Evolutionary conservation across 2,888 invertebrate genomes (phyloP).

Genomic region (Oscheius sp.): DNA sequence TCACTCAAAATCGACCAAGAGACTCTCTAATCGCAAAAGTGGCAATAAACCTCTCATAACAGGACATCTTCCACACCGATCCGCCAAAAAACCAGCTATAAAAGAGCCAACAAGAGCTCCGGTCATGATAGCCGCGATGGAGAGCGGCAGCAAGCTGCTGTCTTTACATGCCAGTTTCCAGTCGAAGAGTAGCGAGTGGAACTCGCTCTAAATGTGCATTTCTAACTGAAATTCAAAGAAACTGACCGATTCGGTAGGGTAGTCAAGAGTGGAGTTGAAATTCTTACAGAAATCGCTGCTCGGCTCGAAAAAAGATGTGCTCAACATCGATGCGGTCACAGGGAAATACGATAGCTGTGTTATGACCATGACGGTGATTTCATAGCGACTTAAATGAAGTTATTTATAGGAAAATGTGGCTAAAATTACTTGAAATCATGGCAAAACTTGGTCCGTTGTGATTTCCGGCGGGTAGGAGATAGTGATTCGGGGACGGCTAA

Average conservation of each 20-base stretch:
- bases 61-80: conserved; percentile 68
- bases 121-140: conserved; percentile 63
- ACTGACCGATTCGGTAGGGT: too few species aligned
- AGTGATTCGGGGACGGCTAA: too few species aligned
- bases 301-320: conserved; percentile 66
- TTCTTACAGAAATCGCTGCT: conserved; percentile 21
- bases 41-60: conserved; percentile 53
- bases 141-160: conserved; percentile 31
- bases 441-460: conserved; percentile 15
- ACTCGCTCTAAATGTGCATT: conserved; percentile 37
- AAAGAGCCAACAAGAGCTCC: conserved; percentile 69
- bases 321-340: conserved; percentile 63
- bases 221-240: background rate
- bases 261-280: background rate
- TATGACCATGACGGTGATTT: conserved; percentile 54
- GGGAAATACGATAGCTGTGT: conserved; percentile 69
- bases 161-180: conserved; percentile 52
- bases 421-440: conserved; percentile 44
- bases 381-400: conserved; percentile 47
- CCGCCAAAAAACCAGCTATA: conserved; percentile 66
- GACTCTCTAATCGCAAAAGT: background rate
- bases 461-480: too few species aligned
- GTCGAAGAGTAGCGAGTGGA: conserved; percentile 56
- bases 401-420: background rate
- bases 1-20: too few species aligned